Percentiles rank a stretch among this genome's conserved stretches.
phyloP scores from a whole-genome alignment of 2,888 invertebrate species.

The Xestia c-nigrum region DNA sequence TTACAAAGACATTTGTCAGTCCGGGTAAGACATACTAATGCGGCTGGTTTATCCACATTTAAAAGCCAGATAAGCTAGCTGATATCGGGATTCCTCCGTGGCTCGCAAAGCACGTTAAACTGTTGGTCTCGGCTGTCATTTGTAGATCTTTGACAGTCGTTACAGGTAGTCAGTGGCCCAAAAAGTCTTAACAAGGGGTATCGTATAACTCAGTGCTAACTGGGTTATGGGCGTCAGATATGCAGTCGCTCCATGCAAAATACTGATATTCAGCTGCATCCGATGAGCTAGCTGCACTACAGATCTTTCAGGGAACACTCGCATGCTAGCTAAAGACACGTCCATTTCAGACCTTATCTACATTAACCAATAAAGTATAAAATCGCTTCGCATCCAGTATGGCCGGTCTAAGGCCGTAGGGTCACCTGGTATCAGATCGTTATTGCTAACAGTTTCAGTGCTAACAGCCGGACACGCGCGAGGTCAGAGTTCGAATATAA shows the following conservation, averaged over 20 bases:
- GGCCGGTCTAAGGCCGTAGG: conserved; percentile 24
- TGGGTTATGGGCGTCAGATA: too few species aligned
- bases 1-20: not conserved
- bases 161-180: too few species aligned
- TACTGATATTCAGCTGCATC: too few species aligned
- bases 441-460: conserved; percentile 5
- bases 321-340: not conserved
- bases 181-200: too few species aligned
- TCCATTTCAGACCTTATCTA: conserved; percentile 21
- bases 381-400: conserved; percentile 52
- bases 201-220: too few species aligned
- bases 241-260: too few species aligned
- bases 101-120: too few species aligned
- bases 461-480: conserved; percentile 45
- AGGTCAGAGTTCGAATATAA: conserved; percentile 23
- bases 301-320: not conserved
- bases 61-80: not conserved
- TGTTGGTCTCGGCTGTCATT: too few species aligned
- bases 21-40: not conserved
- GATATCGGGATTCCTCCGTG: too few species aligned
- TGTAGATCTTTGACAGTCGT: too few species aligned
- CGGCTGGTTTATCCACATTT: not conserved
- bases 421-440: conserved; percentile 33
- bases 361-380: conserved; percentile 46
- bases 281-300: not conserved